Evolutionary conservation across 2,113 vertebrate species (phyloP).

Genomic region (Oryctolagus cuniculus): mOryCun1.1 NC_091433.1:193827501-193828000

Average conservation of each 20-base stretch:
- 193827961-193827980: background rate
- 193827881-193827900: conserved; percentile 80
- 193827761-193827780: conserved; percentile 79
- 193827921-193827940: conserved; percentile 32
- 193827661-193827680: conserved; percentile 80
- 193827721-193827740: conserved; percentile 84
- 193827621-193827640: conserved; percentile 81
- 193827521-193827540: conserved; percentile 89
- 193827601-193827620: conserved; percentile 84
- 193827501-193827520: conserved; percentile 89
- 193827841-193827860: background rate
- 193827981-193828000: background rate
- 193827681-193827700: conserved; percentile 74
- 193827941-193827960: conserved; percentile 62
- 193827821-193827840: conserved; percentile 64
- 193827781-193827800: conserved; percentile 76
- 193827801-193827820: conserved; percentile 76
- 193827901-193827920: conserved; percentile 63
- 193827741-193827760: conserved; percentile 85
- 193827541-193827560: conserved; percentile 91
- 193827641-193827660: conserved; percentile 84
- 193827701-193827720: conserved; percentile 84
- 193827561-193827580: conserved; percentile 91
- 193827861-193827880: conserved; percentile 65
- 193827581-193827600: conserved; percentile 88